Evolutionary conservation across 2,888 invertebrate species (phyloP).

Genomic region (Molanna angustata): DNA sequence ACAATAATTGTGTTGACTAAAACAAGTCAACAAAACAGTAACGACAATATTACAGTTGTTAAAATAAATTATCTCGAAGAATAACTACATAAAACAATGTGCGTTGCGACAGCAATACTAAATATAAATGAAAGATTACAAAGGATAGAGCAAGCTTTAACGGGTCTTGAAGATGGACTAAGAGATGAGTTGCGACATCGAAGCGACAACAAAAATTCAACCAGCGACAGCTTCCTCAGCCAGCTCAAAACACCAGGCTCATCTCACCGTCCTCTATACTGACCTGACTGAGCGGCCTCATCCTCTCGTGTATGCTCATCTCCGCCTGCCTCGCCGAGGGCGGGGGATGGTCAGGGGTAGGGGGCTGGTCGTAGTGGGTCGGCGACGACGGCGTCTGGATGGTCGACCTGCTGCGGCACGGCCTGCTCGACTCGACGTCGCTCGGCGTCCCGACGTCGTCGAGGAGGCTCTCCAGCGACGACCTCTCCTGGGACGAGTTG

Average conservation of each 20-base stretch:
- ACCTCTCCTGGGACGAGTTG: constrained; percentile 53
- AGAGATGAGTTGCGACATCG: too few relatives aligned
- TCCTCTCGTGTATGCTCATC: constrained; percentile 84
- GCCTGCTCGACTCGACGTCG: constrained; percentile 47
- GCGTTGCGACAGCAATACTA: too few relatives aligned
- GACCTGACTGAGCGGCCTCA: constrained; percentile 87
- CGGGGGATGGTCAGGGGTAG: constrained; percentile 92
- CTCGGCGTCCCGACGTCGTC: constrained; percentile 55
- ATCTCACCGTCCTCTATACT: constrained; percentile 44
- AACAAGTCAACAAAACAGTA: too few relatives aligned
- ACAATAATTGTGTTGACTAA: too few relatives aligned
- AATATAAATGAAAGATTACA: too few relatives aligned
- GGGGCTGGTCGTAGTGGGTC: constrained; percentile 86
- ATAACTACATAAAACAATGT: too few relatives aligned
- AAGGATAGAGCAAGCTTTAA: too few relatives aligned
- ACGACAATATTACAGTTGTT: too few relatives aligned
- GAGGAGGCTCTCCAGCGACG: constrained; percentile 60
- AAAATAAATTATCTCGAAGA: too few relatives aligned
- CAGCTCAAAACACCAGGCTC: constrained; percentile 14
- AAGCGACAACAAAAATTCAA: too few relatives aligned
- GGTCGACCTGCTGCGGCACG: constrained; percentile 46
- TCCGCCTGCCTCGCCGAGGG: constrained; percentile 88
- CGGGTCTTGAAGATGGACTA: too few relatives aligned
- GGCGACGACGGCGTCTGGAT: constrained; percentile 74
- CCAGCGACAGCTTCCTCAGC: too few relatives aligned